Base-by-base conservation (phyloP, 2,113 vertebrate genomes). In the Paramisgurnus dabryanus region DNA sequence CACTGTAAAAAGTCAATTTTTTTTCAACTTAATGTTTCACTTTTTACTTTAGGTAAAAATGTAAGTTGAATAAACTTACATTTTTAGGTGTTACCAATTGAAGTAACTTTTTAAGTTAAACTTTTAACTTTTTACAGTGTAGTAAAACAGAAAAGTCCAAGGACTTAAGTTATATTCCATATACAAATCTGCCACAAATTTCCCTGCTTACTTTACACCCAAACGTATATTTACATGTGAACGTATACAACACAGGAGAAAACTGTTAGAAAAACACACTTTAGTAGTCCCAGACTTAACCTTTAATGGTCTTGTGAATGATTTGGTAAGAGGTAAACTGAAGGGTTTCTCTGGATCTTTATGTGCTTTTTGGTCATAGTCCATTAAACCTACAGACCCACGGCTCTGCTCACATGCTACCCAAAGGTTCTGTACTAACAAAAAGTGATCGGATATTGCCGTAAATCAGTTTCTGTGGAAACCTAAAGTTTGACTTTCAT, bases 351-450 rank as follows among this genome's bases (percentile, higher is more conserved):
- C 53, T 76, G 60, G 75, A 66, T 39, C 61, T 85, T 88, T 77
- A 84, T 81, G 53, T 73, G 77, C 67, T 74, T 22, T 65, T 67
- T 72, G 77, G 74, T 84, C 84, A 80, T 85, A 47, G 76, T 69
- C 85, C 82, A 87, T 86, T 81, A 86, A 87, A 82, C 18, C 45
- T 34, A 41, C 76, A 67, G 78, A 55, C 77, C 49, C 65, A 63
- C 10, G 17, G 64, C 76, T 83, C 70, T 58, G 40, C 63, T 72
- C 67, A 65, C 80, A 71, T 39, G 70, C 79, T 72, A 71, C 71
- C 50, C 63, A 61, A 53, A 80, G 6, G 57, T 85, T 83, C 81
- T 81, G 77, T 80, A 75, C 72, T 60, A 53, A 63, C 58, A 82
- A 81, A 69, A 73, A 64, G 41, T 67, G 41, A 80, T 80, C 45